Conservation (phyloP, 2,113 vertebrate species). For the Heliornis fulica region DNA sequence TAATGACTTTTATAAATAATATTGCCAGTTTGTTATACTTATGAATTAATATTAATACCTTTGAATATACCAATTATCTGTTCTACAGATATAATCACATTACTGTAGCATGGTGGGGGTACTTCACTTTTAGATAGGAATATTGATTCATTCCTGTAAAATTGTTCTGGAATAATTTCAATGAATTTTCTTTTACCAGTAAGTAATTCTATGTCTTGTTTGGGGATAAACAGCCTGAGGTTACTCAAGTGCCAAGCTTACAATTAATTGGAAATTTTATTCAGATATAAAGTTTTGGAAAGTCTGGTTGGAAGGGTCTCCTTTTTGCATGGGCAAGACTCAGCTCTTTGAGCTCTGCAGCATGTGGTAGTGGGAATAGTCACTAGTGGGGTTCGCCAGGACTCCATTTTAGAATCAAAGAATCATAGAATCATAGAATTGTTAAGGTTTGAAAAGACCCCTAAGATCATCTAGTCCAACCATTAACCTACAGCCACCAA, state of each 20-base stretch:
- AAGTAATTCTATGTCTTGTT: neutral
- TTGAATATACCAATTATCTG: neutral
- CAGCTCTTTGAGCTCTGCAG: neutral
- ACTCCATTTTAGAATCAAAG: too few species aligned
- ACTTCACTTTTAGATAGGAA: neutral
- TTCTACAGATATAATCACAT: neutral
- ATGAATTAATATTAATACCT: neutral
- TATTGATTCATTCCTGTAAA: neutral
- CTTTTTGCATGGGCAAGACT: neutral
- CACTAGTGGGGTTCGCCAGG: too few species aligned
- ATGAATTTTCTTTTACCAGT: neutral
- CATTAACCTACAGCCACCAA: too few species aligned
- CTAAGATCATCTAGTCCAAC: too few species aligned
- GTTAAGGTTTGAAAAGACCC: too few species aligned
- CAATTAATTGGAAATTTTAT: neutral
- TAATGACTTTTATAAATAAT: neutral
- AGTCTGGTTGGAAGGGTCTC: neutral
- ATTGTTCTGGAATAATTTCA: neutral
- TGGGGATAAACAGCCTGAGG: neutral
- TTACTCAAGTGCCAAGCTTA: fast-evolving
- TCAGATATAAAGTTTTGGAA: neutral
- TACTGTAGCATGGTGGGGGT: neutral
- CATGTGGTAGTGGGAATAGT: fast-evolving
- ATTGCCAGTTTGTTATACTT: neutral
- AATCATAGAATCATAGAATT: too few species aligned